Evolutionary conservation across 2,888 invertebrate genomes (phyloP).

Genomic region (Drosophila quinaria): DNA sequence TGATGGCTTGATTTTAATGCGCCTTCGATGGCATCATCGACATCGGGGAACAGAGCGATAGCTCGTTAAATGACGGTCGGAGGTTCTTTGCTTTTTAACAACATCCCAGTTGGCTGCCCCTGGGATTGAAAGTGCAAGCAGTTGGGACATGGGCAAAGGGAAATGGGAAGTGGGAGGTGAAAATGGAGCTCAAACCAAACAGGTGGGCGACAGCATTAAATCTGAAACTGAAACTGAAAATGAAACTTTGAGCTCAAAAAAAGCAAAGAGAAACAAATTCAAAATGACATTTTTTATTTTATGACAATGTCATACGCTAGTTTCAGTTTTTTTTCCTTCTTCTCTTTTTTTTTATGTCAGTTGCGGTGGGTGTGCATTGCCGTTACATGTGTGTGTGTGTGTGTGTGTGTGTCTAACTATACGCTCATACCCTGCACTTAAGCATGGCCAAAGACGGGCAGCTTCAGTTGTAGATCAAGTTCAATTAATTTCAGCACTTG

Average conservation of each 20-base stretch:
- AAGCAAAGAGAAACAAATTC: constrained; percentile 24
- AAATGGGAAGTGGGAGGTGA: not conserved
- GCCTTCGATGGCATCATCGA: constrained; percentile 60
- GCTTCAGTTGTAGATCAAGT: not conserved
- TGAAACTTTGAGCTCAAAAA: constrained; percentile 29
- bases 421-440: constrained; percentile 10
- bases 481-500: not conserved
- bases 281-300: constrained; percentile 51
- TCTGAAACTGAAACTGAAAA: constrained; percentile 43
- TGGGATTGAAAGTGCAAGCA: constrained; percentile 57
- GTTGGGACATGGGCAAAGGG: not conserved
- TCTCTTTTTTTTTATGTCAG: constrained; percentile 45
- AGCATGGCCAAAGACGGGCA: too few species aligned
- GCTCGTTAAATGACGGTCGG: constrained; percentile 40
- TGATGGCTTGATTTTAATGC: constrained; percentile 43
- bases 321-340: constrained; percentile 18
- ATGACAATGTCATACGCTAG: constrained; percentile 36
- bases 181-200: constrained; percentile 20
- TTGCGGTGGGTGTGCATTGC: constrained; percentile 58
- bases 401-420: constrained; percentile 7
- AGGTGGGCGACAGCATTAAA: constrained; percentile 51
- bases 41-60: constrained; percentile 45
- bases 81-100: constrained; percentile 23
- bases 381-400: constrained; percentile 35
- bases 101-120: constrained; percentile 8